These are phyloP conservation scores for Drosophila planitibia DNA, from an alignment of 2,888 invertebrate species.

Conservation along the genomic window DNA sequence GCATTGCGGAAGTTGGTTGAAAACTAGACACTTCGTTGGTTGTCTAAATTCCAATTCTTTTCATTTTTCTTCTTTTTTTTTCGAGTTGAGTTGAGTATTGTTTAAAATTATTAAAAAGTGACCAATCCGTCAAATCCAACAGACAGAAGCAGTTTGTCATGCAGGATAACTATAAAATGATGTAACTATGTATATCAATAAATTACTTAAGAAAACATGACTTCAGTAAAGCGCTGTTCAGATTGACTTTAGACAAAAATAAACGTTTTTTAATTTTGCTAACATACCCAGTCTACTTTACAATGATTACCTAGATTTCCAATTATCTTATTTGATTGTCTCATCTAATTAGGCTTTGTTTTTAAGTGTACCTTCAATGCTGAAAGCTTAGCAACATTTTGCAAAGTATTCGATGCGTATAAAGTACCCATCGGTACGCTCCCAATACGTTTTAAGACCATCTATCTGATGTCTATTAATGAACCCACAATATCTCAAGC, in stretches of 20 bases:
- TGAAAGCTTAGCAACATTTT: neutral
- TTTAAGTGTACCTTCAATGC: neutral
- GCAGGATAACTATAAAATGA: constrained; percentile 80
- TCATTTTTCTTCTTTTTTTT: neutral
- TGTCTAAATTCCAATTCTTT: neutral
- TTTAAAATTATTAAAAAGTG: constrained; percentile 2
- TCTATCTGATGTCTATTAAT: neutral
- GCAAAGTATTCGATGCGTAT: neutral
- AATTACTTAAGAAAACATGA: neutral
- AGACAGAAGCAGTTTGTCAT: constrained; percentile 83
- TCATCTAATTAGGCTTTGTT: neutral
- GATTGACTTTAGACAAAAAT: neutral
- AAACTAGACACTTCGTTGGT: neutral
- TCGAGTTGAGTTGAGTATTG: constrained; percentile 31
- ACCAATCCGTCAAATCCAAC: constrained; percentile 16
- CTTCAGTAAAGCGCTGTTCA: constrained; percentile 4
- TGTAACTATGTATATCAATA: constrained; percentile 74
- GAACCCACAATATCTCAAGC: neutral
- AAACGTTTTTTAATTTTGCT: neutral
- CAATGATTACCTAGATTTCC: neutral
- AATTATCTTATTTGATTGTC: neutral
- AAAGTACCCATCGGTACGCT: too few species aligned
- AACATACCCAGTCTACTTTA: neutral
- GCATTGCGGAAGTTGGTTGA: neutral
- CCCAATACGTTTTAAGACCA: too few species aligned